Base-by-base conservation (phyloP, 2,113 vertebrate species). In the Hymenochirus boettgeri region DNA sequence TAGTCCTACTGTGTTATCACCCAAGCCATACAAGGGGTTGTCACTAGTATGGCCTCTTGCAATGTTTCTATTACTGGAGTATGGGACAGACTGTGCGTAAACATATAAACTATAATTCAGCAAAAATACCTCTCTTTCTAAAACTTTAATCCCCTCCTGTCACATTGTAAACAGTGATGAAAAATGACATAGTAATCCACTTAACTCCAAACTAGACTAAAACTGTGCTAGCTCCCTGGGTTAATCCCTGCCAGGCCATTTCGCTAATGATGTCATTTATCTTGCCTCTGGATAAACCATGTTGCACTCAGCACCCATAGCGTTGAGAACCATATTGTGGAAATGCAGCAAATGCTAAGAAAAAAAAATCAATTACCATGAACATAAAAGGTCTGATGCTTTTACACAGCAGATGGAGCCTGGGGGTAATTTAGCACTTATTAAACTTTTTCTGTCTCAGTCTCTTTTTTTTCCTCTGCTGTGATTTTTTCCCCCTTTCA, bases 321-420 rank as follows among this genome's bases (percentile, higher is more conserved):
- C 18, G 31, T 5, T 42, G n/a, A 63, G 11, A 23, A 2, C 9
- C 35, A 22, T 42, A 57, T 70, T 61, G 39, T 7, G 4, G 3
- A 42, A 57, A 18, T 22, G 50, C 17, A 61, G 6, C 13, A 46
- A 65, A 67, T 0, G n/a, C 51, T 27, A 57, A 71, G 67, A 57
- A 10, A 39, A 0, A 11, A 0, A 11, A 65, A 42, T 62, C 27
- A 13, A 69, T 59, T 23, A 52, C 45, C 55, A 11, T 29, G 18
- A 55, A 69, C 65, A 72, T 71, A 71, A 78, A 76, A 78, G 63
- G 57, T 65, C 15, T 72, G 57, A 59, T 62, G 45, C 61, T 75
- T 72, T 57, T 48, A 12, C 60, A 0, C 8, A 29, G 37, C 69
- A 70, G 60, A 64, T 0, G 3, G 37, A 74, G 72, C 71, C 67